Evolutionary conservation across 2,797 vertebrate genomes (phyloP).

Genomic region (Sebastes vulpes): DNA sequence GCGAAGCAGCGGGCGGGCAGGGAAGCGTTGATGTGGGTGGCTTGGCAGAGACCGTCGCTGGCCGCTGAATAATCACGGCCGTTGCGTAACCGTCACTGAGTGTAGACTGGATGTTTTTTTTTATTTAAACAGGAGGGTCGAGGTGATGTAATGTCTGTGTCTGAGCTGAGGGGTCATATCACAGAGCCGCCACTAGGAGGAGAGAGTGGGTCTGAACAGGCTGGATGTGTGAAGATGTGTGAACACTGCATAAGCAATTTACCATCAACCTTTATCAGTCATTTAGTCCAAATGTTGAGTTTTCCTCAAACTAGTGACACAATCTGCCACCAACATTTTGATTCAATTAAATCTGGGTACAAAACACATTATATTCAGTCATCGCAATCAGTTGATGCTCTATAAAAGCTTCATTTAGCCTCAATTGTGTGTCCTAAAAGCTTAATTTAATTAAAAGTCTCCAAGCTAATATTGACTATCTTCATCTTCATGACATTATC

Average conservation of each 20-base stretch:
- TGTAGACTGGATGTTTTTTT: slow-evolving; percentile 35
- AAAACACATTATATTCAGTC: background rate
- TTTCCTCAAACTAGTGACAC: background rate
- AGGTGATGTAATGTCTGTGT: slow-evolving; percentile 78
- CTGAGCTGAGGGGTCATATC: slow-evolving; percentile 48
- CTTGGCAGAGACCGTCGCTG: slow-evolving; percentile 35
- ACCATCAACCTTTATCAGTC: background rate
- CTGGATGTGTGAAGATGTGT: slow-evolving; percentile 6
- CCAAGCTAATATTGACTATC: background rate
- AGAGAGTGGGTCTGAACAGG: slow-evolving; percentile 57
- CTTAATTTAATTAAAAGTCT: background rate
- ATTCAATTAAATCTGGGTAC: background rate
- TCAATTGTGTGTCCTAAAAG: background rate
- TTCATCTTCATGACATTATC: background rate
- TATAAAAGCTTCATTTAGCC: background rate
- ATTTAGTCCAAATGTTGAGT: background rate
- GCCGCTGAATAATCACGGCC: slow-evolving; percentile 41
- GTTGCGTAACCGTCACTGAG: slow-evolving; percentile 61
- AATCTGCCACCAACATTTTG: background rate
- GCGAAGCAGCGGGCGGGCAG: slow-evolving; percentile 9
- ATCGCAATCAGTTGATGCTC: background rate
- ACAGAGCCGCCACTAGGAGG: slow-evolving; percentile 70
- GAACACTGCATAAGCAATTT: background rate
- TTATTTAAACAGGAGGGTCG: slow-evolving; percentile 33
- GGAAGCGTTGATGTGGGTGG: slow-evolving; percentile 54